Percentiles rank a stretch among this genome's conserved stretches.
Evolutionary conservation across 2,888 invertebrate species (phyloP).

Genomic region (Chromoteleia sp.): DNA sequence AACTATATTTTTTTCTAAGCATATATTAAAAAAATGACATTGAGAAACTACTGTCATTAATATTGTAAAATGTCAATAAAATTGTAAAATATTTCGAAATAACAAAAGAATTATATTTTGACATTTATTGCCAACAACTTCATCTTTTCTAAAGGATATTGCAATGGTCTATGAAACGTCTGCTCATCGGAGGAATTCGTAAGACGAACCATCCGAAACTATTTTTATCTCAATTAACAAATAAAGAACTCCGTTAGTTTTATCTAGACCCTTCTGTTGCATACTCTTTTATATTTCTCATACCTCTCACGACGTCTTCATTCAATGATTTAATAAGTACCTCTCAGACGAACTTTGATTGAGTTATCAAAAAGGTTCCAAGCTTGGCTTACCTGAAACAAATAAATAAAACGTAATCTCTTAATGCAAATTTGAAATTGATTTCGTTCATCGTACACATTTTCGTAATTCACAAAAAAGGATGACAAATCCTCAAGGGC

Average conservation of each 20-base stretch:
- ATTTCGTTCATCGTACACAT: conserved; percentile 15
- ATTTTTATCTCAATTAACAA: conserved; percentile 23
- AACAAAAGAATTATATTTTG: background rate
- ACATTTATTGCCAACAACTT: background rate
- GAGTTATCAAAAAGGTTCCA: conserved; percentile 61
- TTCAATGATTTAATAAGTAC: conserved; percentile 57
- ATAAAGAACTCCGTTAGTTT: conserved; percentile 7
- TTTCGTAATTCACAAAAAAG: conserved; percentile 20
- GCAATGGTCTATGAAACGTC: background rate
- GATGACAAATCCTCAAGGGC: conserved; percentile 59
- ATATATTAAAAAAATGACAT: too few relatives aligned
- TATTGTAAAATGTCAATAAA: too few relatives aligned
- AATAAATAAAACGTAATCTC: conserved; percentile 51
- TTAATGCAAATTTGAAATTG: conserved; percentile 26
- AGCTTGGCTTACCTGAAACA: conserved; percentile 68
- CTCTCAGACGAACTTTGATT: conserved; percentile 57
- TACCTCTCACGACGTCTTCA: conserved; percentile 49
- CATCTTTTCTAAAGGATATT: background rate
- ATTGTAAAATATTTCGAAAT: background rate
- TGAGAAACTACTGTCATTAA: background rate
- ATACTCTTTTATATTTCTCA: conserved; percentile 25
- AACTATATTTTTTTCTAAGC: too few relatives aligned
- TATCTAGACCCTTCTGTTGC: conserved; percentile 19
- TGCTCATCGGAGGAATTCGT: background rate
- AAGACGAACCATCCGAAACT: conserved; percentile 13